Base-by-base conservation (phyloP, 2,888 invertebrate genomes). In the Stenotaenia linearis region DNA sequence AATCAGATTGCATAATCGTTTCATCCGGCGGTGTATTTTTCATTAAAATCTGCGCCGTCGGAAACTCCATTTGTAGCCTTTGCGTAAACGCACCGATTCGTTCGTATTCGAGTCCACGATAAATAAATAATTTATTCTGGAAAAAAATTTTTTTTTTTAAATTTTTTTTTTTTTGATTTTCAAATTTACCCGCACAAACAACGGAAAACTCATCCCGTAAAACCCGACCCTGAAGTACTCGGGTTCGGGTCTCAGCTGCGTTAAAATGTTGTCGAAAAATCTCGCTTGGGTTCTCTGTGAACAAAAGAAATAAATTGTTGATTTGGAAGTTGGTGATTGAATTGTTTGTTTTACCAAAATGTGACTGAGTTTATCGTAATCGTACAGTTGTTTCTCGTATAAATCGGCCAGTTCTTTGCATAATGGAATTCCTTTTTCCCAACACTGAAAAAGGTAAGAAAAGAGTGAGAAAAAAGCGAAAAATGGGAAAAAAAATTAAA, bases 161-260 rank as follows among this genome's bases (percentile, higher is more conserved):
- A 5, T 35, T 18, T 79, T 6, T 25, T 12, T 15, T 18, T 7
- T 18, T 75, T n/a, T 15, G 25, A 12, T 40, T 28, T 28, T 78
- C 30, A n/a, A 23, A 77, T 75, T 75, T 88, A 97, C 97, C 87
- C 96, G 90, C 74, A 97, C 94, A 87, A 97, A 97, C n/a, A 95
- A 88, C 3, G 97, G 97, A 85, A 97, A 94, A 50, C 94, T 94
- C 84, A 93, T 91, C 21, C 97, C 98, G 84, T 95, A 97, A 87
- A 96, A 98, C 9, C 96, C 97, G 78, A 98, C 97, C 77, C 96
- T 89, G 86, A 97, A 98, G 86, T 97, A 98, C 86, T 97, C 96
- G 0, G 96, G 96, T 84, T 97, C 96, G 0, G 95, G 95, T 81
- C 97, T 89, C 77, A 95, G 88, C 85, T 95, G 92, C 5, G 92